Evolutionary conservation across 2,797 vertebrate species (phyloP).

Genomic region (Pangasius mekongensis): DNA sequence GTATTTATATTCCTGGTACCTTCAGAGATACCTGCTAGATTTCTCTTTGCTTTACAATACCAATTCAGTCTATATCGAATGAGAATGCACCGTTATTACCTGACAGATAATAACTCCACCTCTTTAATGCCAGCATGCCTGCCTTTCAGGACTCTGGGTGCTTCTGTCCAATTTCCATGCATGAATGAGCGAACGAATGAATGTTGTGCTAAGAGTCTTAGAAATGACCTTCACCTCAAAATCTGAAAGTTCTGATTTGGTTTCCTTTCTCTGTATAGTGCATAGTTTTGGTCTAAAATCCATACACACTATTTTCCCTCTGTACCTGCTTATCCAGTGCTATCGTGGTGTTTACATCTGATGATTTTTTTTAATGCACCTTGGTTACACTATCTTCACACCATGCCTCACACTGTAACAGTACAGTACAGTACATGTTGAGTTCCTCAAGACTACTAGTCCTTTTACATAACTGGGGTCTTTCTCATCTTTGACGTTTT

Average conservation of each 20-base stretch:
- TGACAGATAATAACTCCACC: not conserved
- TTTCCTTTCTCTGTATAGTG: not conserved
- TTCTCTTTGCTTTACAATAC: not conserved
- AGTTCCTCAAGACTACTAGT: not conserved
- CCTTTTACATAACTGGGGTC: not conserved
- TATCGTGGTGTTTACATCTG: not conserved
- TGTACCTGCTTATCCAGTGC: not conserved
- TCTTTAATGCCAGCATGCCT: conserved; percentile 15
- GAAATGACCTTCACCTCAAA: not conserved
- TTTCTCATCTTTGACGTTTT: not conserved
- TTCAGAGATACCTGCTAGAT: not conserved
- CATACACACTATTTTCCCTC: not conserved
- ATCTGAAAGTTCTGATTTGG: not conserved
- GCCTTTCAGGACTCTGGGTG: not conserved
- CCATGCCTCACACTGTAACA: not conserved
- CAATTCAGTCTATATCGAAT: not conserved
- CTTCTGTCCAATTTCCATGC: not conserved
- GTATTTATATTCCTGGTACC: not conserved
- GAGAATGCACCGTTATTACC: not conserved
- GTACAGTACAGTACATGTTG: not conserved
- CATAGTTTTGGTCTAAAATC: not conserved
- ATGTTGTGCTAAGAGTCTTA: conserved; percentile 5
- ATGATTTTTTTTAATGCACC: not conserved
- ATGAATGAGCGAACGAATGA: not conserved
- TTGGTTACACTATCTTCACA: not conserved